Evolutionary conservation across 2,797 vertebrate genomes (phyloP).

Genomic region (Muscicapa comitata): DNA sequence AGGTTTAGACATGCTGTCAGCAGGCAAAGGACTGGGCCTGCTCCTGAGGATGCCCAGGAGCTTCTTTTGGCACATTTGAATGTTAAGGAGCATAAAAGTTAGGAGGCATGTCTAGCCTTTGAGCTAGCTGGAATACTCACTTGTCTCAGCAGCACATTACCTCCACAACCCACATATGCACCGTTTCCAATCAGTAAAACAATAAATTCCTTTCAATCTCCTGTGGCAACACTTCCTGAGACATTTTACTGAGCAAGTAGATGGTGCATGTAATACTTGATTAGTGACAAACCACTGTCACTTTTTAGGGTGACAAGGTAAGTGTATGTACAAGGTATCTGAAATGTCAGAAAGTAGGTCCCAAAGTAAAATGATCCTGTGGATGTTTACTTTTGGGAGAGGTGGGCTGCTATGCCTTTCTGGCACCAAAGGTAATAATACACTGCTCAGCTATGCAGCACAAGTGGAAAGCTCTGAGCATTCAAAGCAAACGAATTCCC

Average conservation of each 20-base stretch:
- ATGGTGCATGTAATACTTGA: background rate
- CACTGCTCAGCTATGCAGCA: background rate
- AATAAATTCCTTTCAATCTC: slow-evolving; percentile 58
- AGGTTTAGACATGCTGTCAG: slow-evolving; percentile 44
- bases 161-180: background rate
- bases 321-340: background rate
- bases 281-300: background rate
- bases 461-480: background rate
- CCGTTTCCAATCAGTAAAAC: slow-evolving; percentile 53
- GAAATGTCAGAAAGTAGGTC: background rate
- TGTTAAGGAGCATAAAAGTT: slow-evolving; percentile 31
- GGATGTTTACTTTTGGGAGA: background rate
- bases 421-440: background rate
- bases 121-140: slow-evolving; percentile 52
- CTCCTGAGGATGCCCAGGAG: slow-evolving; percentile 58
- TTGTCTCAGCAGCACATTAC: slow-evolving; percentile 56
- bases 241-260: background rate
- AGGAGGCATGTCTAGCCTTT: slow-evolving; percentile 62
- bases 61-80: slow-evolving; percentile 46
- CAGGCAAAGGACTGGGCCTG: slow-evolving; percentile 44
- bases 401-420: background rate
- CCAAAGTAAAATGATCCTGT: background rate
- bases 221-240: background rate
- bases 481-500: background rate
- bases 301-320: background rate